phyloP scores from a whole-genome alignment of 2,797 vertebrate genomes.

The Galagoides demidoff region DNA sequence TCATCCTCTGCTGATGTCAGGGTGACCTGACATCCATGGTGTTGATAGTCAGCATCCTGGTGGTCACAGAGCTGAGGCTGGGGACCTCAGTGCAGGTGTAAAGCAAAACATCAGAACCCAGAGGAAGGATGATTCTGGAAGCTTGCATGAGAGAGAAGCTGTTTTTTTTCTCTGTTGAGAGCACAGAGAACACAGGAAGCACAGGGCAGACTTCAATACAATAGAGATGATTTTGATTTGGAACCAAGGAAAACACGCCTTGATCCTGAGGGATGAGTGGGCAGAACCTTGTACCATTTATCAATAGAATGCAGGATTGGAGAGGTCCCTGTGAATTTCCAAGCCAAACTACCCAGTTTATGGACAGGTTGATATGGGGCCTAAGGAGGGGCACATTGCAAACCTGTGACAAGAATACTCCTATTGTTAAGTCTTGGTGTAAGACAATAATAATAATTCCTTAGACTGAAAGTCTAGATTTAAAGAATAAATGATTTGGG shows the following conservation, averaged over 20 bases:
- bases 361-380: rapidly evolving
- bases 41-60: not conserved
- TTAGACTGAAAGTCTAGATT: not conserved
- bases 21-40: not conserved
- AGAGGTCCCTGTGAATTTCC: not conserved
- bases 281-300: not conserved
- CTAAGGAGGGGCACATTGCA: not conserved
- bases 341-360: not conserved
- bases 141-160: not conserved
- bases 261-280: not conserved
- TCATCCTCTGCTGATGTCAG: not conserved
- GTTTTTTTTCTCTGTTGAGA: not conserved
- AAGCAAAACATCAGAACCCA: not conserved
- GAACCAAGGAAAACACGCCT: not conserved
- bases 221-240: not conserved
- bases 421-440: not conserved
- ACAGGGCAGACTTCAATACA: not conserved
- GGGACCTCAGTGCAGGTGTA: not conserved
- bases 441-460: not conserved
- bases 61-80: not conserved
- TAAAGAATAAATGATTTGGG: not conserved
- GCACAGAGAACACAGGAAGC: not conserved
- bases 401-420: not conserved
- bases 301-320: not conserved
- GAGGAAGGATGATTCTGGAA: not conserved